Conservation (phyloP, 2,797 vertebrate species). For the Oreochromis grahami region DNA sequence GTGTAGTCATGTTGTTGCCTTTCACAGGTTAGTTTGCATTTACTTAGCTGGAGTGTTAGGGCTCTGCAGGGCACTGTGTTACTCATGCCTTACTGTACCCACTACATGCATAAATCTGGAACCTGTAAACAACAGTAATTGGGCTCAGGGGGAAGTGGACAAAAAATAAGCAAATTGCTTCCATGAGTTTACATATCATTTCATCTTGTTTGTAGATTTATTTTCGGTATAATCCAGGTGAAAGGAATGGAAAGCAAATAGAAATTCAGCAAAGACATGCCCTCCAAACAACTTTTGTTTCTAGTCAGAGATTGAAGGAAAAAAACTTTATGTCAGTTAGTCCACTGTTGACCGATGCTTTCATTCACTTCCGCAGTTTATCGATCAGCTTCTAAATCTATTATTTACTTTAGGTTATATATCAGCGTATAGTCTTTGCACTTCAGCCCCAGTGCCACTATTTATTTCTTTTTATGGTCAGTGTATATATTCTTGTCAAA, state of each 20-base stretch:
- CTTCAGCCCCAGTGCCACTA: background rate
- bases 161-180: constrained; percentile 32
- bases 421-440: background rate
- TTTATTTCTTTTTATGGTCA: background rate
- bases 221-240: constrained; percentile 3
- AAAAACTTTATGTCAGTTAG: background rate
- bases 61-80: constrained; percentile 17
- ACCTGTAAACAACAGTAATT: constrained; percentile 69
- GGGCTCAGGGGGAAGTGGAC: constrained; percentile 53
- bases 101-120: constrained; percentile 36
- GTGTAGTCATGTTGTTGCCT: background rate
- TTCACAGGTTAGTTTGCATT: constrained; percentile 13
- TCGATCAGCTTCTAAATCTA: background rate
- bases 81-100: constrained; percentile 25
- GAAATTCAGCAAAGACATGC: background rate
- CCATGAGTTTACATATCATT: constrained; percentile 14
- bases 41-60: background rate
- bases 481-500: background rate
- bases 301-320: background rate
- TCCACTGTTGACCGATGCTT: background rate
- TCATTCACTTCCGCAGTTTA: background rate
- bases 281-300: background rate
- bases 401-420: background rate
- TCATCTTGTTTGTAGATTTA: background rate
- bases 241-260: background rate